A percentile compares a stretch with the other conserved stretches of the same genome.
Conservation (phyloP, 2,113 vertebrate species). For the Nicator chloris region DNA sequence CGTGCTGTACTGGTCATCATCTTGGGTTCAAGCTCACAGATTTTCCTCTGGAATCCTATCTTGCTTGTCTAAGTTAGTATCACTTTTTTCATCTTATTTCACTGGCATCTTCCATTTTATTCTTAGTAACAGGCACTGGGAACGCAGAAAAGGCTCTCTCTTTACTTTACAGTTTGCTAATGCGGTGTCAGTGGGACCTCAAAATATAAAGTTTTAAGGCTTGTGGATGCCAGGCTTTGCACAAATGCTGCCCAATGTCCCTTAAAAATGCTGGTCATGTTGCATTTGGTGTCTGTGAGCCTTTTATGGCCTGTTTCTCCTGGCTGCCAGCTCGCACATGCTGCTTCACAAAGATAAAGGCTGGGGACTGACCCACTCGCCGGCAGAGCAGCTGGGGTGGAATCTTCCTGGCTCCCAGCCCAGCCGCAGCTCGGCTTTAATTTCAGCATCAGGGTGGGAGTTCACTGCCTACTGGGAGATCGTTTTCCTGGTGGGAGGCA, state of each 20-base stretch:
- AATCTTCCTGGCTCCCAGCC: conserved; percentile 22
- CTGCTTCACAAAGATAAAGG: conserved; percentile 47
- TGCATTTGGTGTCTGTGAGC: neutral
- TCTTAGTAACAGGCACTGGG: neutral
- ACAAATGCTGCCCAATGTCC: neutral
- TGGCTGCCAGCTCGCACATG: neutral
- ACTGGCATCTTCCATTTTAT: neutral
- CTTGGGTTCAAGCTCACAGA: neutral
- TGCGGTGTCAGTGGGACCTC: accelerated
- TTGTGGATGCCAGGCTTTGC: neutral
- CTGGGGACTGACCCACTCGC: neutral
- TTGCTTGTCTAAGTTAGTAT: neutral
- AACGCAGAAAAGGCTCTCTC: neutral
- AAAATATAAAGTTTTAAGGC: neutral
- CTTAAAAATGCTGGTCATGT: neutral
- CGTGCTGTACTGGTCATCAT: neutral
- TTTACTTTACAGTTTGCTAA: neutral
- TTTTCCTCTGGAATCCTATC: neutral
- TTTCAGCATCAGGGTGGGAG: neutral
- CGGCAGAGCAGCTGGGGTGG: neutral
- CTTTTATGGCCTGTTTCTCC: neutral
- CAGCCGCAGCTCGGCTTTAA: neutral
- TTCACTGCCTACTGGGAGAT: neutral
- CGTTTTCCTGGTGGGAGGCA: neutral
- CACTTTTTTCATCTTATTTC: neutral